Base-by-base conservation (phyloP, 2,888 invertebrate species). In the Noctua pronuba region DNA sequence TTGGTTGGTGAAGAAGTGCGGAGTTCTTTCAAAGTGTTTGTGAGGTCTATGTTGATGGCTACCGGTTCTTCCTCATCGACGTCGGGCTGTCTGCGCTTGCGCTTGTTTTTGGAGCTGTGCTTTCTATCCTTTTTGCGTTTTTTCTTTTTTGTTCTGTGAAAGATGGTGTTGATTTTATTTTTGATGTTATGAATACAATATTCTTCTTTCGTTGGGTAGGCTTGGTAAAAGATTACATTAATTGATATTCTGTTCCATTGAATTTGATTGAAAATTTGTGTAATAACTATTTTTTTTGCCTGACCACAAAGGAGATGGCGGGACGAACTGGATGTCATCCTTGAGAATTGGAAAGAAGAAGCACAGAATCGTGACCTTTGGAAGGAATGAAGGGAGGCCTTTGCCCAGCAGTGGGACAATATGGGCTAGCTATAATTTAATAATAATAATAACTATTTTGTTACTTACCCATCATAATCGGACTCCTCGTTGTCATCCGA, bases 101-200 rank as follows among this genome's bases (percentile, higher is more conserved):
- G 95, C 83, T 94, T 95, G 74, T 83, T 90, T 75, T 94, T 96
- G 1, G 93, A 88, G n/a, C 84, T 88, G 85, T 92, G 91, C 76
- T 94, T 95, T 75, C 93, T 95, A 31, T 96, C 95, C 85, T 95
- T 96, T 89, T 94, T 95, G 46, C 94, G 93, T 84, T 94, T 94
- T 79, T 94, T 95, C 89, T 92, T 95, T 82, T 94, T 95, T 41
- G 92, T 91, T 55, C 95, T 95, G 91, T 18, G 8, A 11, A 79
- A 31, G 11, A 24, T 31, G 38, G 31, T 4, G 7, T 18, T 16
- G 31, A 31, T 60, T 60, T 31, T 31, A 60, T 31, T 58, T 58
- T 31, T 60, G 3, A 10, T 31, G 60, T 18, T 60, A 31, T 60
- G 8, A 31, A 60, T 5, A n/a, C 13, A 0, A n/a, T 16, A 28